phyloP scores from a whole-genome alignment of 2,113 vertebrate species.

The Tautogolabrus adspersus region DNA sequence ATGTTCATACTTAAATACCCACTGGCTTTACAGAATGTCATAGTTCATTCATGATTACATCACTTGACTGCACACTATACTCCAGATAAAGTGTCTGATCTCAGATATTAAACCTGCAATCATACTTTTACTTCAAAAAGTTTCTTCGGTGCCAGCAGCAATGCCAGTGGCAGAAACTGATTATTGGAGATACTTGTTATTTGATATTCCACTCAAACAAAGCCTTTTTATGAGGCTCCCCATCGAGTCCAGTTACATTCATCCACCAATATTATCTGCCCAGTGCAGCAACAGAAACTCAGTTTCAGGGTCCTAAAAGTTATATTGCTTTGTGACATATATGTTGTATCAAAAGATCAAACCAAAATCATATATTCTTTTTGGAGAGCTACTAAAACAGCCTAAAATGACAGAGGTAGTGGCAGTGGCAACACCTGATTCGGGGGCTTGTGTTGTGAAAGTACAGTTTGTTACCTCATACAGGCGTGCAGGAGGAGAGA shows the following conservation, averaged over 20 bases:
- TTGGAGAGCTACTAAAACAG: conserved; percentile 35
- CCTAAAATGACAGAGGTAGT: conserved; percentile 34
- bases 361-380: conserved; percentile 24
- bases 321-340: conserved; percentile 1
- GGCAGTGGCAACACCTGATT: conserved; percentile 54
- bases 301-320: conserved; percentile 10
- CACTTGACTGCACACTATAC: background rate
- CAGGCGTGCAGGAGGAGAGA: conserved; percentile 20
- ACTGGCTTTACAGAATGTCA: background rate
- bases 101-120: background rate
- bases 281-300: background rate
- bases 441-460: conserved; percentile 31
- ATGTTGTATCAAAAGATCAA: conserved; percentile 29
- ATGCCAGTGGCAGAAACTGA: conserved; percentile 9
- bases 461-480: conserved; percentile 48
- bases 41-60: background rate
- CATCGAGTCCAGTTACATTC: background rate
- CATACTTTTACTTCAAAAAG: conserved; percentile 17
- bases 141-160: conserved; percentile 26
- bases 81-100: background rate
- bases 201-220: conserved; percentile 31
- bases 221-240: background rate
- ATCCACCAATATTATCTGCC: background rate
- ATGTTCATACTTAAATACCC: background rate
- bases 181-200: conserved; percentile 39